Evolutionary conservation across 1,140 invertebrate species (phyloP), one percentile per base, ranked within the genome.

Genomic region (Caenorhabditis tropicalis): DNA sequence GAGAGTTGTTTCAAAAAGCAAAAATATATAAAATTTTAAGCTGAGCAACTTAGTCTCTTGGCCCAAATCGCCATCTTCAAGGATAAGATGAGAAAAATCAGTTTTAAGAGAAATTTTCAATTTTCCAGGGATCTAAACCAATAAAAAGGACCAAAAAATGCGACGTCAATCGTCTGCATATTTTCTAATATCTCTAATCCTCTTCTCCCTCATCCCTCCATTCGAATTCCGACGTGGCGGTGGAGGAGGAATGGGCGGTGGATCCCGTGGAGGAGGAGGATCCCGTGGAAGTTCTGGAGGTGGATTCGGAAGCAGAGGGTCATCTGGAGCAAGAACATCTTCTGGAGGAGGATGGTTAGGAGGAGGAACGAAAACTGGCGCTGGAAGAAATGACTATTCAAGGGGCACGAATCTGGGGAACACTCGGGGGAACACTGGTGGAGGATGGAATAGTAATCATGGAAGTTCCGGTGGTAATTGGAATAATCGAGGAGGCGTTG

Each of bases 191-290:
- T 65, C 31, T 49, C 74, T 86, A n/a, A 39, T 84, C 36, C 43
- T 86, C 49, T 39, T 70, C 29, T 43, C 70, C 21, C 79, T 86
- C 53, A 39, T 56, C 33, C 83, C 83, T 33, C 79, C 83, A 5
- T 1, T 65, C 15, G 39, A 80, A 43, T 53, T 39, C 21, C 74
- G 65, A 33, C 19, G 83, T 3, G 83, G 70, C 5, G 83, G 83
- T 16, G 70, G 60, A 27, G 83, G 83, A 39, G 46, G 60, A 0
- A 29, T 83, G 16, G 31, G 74, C 24, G 74, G 48, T 33, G 79
- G 74, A n/a, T 10, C 24, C n/a, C 46, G 51, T 16, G 82, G 82
- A 24, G 81, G 46, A 5, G 82, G 82, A 24, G 81, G 46, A 5
- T 48, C 81, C 31, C 81, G 81, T 46, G n/a, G 21, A 4, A 19